These are phyloP conservation scores for Thinocorus orbignyianus DNA, from an alignment of 2,113 vertebrate genomes.

Conservation along the genomic window DNA sequence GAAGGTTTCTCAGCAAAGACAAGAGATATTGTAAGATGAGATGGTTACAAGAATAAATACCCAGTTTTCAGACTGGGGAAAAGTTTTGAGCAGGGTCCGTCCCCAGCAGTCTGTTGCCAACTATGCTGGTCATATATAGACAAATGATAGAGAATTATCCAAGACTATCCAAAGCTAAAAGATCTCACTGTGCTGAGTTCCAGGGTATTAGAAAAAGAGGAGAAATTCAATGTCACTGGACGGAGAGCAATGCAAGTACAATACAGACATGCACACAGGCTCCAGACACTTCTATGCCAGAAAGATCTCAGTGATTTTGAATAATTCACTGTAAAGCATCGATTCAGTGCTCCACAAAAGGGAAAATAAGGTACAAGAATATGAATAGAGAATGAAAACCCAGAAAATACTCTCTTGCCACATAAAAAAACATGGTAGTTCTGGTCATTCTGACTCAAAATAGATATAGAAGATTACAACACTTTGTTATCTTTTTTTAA, in stretches of 20 bases:
- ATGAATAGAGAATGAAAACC: background rate
- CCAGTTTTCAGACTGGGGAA: background rate
- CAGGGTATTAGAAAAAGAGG: background rate
- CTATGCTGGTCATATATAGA: background rate
- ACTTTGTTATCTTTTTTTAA: background rate
- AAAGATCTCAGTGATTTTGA: background rate
- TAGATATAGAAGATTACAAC: background rate
- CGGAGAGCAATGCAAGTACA: background rate
- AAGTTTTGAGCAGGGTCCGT: background rate
- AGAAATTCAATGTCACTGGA: background rate
- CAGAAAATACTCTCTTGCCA: background rate
- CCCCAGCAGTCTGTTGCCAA: background rate
- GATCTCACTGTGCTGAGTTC: background rate
- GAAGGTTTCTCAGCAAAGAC: background rate
- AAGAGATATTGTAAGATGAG: background rate
- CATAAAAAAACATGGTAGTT: background rate
- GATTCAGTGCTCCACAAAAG: background rate
- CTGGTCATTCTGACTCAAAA: constrained; percentile 31
- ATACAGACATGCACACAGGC: background rate
- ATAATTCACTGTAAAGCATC: constrained; percentile 4
- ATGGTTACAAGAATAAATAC: background rate
- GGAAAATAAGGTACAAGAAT: constrained; percentile 1
- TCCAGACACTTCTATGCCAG: background rate
- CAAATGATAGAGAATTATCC: background rate
- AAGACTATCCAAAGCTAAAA: background rate